A percentile compares a stretch with the other conserved stretches of the same genome.
Conservation (phyloP, 2,113 vertebrate genomes). For the Candoia aspera region DNA sequence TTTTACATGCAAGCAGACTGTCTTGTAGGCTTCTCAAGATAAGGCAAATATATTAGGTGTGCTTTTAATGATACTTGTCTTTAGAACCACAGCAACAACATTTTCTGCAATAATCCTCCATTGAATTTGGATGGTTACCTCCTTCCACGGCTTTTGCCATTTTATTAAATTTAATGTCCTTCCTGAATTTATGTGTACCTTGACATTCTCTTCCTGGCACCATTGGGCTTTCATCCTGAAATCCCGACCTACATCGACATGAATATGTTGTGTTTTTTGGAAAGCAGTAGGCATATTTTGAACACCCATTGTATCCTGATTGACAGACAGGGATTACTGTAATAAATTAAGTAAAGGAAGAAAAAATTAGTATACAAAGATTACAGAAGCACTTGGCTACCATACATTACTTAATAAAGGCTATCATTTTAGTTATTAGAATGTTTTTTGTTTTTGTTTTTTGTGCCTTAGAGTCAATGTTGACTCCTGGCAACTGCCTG, state of each 20-base stretch:
- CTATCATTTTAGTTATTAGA: neutral
- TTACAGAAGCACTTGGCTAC: neutral
- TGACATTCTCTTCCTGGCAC: constrained; percentile 37
- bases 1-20: neutral
- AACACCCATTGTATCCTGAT: constrained; percentile 16
- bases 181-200: constrained; percentile 30
- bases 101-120: neutral
- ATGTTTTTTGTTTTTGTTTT: too few species aligned
- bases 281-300: constrained; percentile 32
- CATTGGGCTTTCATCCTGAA: constrained; percentile 25
- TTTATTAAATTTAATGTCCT: neutral
- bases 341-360: neutral
- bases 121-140: neutral
- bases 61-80: neutral
- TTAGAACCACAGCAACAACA: neutral
- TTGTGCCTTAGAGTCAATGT: too few species aligned
- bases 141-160: neutral
- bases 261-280: neutral
- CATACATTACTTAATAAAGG: neutral
- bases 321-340: constrained; percentile 17
- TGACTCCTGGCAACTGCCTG: too few species aligned
- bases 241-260: constrained; percentile 36
- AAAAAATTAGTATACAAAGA: neutral
- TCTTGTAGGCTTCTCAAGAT: too few species aligned
- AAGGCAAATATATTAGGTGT: too few species aligned